Percentiles rank a stretch among this genome's conserved stretches.
Conservation (phyloP, 2,797 vertebrate genomes). For the Poeciliopsis presidionis region DNA sequence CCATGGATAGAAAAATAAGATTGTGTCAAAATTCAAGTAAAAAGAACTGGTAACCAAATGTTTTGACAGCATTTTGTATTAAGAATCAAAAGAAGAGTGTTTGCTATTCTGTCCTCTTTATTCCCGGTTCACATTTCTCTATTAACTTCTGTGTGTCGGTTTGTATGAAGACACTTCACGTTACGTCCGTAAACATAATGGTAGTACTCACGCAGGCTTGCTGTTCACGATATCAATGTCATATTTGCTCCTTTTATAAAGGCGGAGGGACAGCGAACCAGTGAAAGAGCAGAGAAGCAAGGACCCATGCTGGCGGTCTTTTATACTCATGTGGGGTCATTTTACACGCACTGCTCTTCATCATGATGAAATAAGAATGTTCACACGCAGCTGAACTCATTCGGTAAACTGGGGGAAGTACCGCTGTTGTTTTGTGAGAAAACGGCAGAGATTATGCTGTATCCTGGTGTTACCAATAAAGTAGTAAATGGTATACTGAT, state of each 20-base stretch:
- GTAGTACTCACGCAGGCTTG: slow-evolving; percentile 4
- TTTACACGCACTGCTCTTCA: background rate
- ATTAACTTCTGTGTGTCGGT: background rate
- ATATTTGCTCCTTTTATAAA: background rate
- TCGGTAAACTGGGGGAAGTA: slow-evolving; percentile 11
- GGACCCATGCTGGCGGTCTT: background rate
- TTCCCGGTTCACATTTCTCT: too few species aligned
- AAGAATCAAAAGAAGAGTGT: background rate
- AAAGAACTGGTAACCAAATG: background rate
- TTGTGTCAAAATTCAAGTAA: background rate
- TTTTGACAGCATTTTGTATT: background rate
- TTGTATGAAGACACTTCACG: background rate
- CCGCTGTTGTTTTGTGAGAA: slow-evolving; percentile 9
- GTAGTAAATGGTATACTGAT: slow-evolving; percentile 23
- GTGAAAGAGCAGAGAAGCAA: background rate
- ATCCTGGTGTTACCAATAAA: slow-evolving; percentile 38
- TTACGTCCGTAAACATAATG: background rate
- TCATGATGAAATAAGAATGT: slow-evolving; percentile 5
- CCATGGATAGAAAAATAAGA: background rate
- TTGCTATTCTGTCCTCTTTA: background rate
- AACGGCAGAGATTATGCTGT: slow-evolving; percentile 23
- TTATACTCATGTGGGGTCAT: background rate
- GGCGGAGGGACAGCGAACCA: background rate
- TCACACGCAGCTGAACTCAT: background rate
- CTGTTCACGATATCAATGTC: slow-evolving; percentile 17